Percentiles rank a stretch among this genome's conserved stretches.
phyloP scores from a whole-genome alignment of 2,113 vertebrate species.

The Paraplagusia blochii region DNA sequence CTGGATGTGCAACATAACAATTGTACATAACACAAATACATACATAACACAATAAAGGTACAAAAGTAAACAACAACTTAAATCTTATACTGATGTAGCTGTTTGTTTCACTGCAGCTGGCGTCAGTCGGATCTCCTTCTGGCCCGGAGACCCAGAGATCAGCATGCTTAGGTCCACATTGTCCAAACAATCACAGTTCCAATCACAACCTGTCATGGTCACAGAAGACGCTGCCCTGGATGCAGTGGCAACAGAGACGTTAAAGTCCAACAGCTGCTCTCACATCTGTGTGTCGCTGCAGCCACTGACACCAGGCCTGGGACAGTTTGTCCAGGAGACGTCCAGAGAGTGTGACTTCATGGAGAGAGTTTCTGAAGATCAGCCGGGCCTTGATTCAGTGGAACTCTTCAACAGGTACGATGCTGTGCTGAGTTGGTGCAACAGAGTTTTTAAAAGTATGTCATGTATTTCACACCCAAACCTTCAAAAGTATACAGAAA shows the following conservation, averaged over 20 bases:
- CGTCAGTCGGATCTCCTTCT: constrained; percentile 91
- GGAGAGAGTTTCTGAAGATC: constrained; percentile 73
- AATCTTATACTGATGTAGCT: not conserved
- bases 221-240: constrained; percentile 85
- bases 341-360: constrained; percentile 87
- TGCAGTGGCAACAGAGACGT: constrained; percentile 83
- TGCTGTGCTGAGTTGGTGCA: not conserved
- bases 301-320: constrained; percentile 79
- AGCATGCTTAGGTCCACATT: constrained; percentile 71
- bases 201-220: constrained; percentile 13
- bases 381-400: constrained; percentile 56
- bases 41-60: no score
- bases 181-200: not conserved
- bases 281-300: constrained; percentile 87
- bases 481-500: no score
- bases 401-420: constrained; percentile 79
- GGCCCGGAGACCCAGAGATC: constrained; percentile 93
- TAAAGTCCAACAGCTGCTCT: constrained; percentile 90
- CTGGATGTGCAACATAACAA: no score
- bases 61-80: no score
- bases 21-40: no score
- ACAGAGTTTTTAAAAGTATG: not conserved
- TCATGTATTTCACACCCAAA: no score
- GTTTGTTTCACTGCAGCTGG: constrained; percentile 79
- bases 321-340: constrained; percentile 86